phyloP scores from a whole-genome alignment of 1,140 invertebrate species.

The Nautilus pompilius region DNA sequence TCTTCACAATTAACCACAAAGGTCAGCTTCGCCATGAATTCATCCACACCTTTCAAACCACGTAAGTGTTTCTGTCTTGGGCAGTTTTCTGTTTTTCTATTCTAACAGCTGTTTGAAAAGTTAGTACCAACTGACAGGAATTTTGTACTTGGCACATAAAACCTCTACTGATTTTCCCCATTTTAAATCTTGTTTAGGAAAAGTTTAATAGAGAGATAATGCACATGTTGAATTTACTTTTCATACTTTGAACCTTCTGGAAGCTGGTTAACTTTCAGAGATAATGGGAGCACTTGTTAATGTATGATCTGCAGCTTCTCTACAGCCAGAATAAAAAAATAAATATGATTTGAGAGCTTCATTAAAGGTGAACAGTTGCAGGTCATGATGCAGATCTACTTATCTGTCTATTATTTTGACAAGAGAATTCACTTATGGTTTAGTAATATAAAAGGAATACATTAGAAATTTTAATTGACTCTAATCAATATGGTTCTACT shows the following conservation, averaged over 20 bases:
- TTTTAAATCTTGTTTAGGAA: background rate
- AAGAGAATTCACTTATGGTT: too few species aligned
- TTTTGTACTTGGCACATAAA: background rate
- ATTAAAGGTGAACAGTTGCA: too few species aligned
- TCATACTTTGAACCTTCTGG: background rate
- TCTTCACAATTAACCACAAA: constrained; percentile 97
- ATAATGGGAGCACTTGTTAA: too few species aligned
- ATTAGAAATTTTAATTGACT: too few species aligned
- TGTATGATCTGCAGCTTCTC: too few species aligned
- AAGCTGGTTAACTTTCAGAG: too few species aligned
- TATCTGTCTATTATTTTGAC: too few species aligned
- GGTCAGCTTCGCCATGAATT: constrained; percentile 95
- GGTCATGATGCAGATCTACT: too few species aligned
- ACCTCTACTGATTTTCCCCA: background rate
- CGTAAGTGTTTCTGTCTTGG: constrained; percentile 71
- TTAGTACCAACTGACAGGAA: background rate
- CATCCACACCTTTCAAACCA: constrained; percentile 94
- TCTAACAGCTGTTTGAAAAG: background rate
- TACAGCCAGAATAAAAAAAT: too few species aligned
- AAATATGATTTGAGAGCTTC: too few species aligned
- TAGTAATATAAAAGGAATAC: too few species aligned
- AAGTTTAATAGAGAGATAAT: background rate
- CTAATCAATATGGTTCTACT: too few species aligned
- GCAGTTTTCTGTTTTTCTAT: background rate
- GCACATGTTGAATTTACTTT: background rate